phyloP scores from a whole-genome alignment of 2,113 vertebrate genomes.

The Laterallus jamaicensis region DNA sequence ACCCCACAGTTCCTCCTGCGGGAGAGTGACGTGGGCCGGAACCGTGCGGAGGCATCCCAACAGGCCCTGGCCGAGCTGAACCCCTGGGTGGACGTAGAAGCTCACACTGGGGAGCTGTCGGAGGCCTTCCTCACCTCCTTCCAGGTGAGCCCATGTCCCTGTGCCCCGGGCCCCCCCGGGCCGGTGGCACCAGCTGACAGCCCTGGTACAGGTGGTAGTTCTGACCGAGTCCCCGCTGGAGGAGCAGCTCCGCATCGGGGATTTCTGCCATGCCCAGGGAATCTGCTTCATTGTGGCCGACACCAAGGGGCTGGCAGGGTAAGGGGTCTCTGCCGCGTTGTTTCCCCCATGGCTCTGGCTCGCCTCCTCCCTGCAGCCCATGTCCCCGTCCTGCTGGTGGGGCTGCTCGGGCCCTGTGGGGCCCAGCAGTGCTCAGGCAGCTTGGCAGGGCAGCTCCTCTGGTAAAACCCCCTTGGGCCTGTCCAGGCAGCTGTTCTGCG shows the following conservation, averaged over 20 bases:
- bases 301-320: slow-evolving; percentile 88
- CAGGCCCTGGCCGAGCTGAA: slow-evolving; percentile 78
- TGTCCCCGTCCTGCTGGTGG: rapidly evolving
- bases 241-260: slow-evolving; percentile 81
- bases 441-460: not conserved
- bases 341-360: not conserved
- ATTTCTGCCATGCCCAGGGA: slow-evolving; percentile 77
- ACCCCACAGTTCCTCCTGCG: slow-evolving; percentile 81
- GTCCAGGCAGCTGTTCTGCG: slow-evolving; percentile 89
- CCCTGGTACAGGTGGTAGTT: slow-evolving; percentile 81
- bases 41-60: slow-evolving; percentile 78
- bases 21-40: slow-evolving; percentile 77
- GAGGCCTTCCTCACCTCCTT: slow-evolving; percentile 77
- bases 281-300: slow-evolving; percentile 85
- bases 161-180: rapidly evolving
- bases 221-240: slow-evolving; percentile 84
- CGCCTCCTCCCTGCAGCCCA: not conserved
- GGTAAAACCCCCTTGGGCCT: rapidly evolving
- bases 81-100: slow-evolving; percentile 66
- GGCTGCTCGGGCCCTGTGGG: rapidly evolving
- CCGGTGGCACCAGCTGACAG: rapidly evolving
- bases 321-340: not conserved
- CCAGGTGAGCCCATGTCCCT: slow-evolving; percentile 68
- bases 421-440: not conserved
- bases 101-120: slow-evolving; percentile 61